Base-by-base conservation (phyloP, 2,113 vertebrate species). In the Porphyrio hochstetteri region DNA sequence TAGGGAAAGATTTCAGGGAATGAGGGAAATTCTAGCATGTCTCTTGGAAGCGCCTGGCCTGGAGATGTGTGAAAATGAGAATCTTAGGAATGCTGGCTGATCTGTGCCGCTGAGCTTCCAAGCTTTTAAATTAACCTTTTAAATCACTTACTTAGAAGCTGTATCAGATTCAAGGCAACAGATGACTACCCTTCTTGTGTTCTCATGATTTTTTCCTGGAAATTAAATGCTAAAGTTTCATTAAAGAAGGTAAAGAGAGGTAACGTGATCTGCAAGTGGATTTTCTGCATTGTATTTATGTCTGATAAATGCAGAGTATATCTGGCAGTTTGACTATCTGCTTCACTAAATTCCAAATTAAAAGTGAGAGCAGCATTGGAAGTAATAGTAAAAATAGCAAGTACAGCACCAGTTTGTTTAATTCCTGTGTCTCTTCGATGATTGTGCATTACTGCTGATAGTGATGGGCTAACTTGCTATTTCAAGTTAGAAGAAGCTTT, bases 51-150 rank as follows among this genome's bases (percentile, higher is more conserved):
- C 48, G 13, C 31, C 59, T 83, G n/a, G 61, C 29, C 35, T 53
- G 24, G 15, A 77, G 13, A 38, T 10, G 12, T 9, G 4, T 55
- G 24, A 57, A 83, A 57, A 40, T 4, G 9, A 33, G 27, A 8
- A n/a, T 44, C 12, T 35, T 64, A 27, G 0, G 16, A 13, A 50
- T n/a, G 29, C 50, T 40, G 31, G 5, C 23, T 4, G 3, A 15
- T 52, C 59, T 33, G 14, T 2, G 0, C 24, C 71, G 11, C 9
- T 61, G 68, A 60, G 40, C 19, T 72, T 59, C 33, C 21, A 67
- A 2, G 44, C 56, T 89, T 86, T 90, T 55, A 46, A 48, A 27
- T 18, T 33, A 42, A 75, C 20, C 12, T 63, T 89, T 82, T 35
- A 52, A 69, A 67, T 36, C 18, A 10, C 71, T 82, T 82, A 46